These are phyloP conservation scores for Suricata suricatta DNA, from an alignment of 2,113 vertebrate species.

Conservation along the genomic window DNA sequence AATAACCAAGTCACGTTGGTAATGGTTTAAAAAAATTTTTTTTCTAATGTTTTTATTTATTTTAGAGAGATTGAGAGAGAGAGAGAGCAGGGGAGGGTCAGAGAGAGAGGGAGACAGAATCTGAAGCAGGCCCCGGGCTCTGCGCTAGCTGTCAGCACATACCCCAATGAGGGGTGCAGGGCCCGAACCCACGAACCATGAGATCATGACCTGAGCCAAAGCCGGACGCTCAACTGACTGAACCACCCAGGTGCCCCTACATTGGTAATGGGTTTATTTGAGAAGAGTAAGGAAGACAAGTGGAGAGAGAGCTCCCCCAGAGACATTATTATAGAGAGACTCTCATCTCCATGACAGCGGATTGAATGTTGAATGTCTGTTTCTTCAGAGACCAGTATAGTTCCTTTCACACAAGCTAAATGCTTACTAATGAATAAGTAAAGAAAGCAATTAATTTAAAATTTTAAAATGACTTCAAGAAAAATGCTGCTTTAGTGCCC, in stretches of 20 bases:
- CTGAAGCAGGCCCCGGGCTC: too few species aligned
- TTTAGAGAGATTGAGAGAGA: too few species aligned
- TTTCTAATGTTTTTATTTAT: too few species aligned
- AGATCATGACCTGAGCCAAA: too few species aligned
- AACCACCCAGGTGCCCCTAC: too few species aligned
- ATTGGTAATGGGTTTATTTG: neutral
- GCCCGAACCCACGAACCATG: too few species aligned
- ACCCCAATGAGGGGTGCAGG: too few species aligned
- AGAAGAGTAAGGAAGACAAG: neutral
- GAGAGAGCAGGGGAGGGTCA: too few species aligned
- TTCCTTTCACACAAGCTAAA: neutral
- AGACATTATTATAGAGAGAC: neutral
- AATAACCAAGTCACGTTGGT: neutral
- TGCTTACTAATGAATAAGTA: neutral
- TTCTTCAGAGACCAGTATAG: neutral
- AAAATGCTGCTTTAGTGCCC: neutral
- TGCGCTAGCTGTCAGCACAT: too few species aligned
- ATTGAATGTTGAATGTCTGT: neutral
- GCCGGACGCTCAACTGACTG: too few species aligned
- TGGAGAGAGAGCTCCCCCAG: rapidly evolving
- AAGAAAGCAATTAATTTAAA: neutral
- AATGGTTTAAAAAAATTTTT: neutral
- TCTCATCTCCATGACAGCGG: neutral
- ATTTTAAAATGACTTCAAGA: neutral
- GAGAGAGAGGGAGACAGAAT: too few species aligned